These are phyloP conservation scores for Ormia ochracea DNA, from an alignment of 2,888 invertebrate genomes.

Conservation along the genomic window DNA sequence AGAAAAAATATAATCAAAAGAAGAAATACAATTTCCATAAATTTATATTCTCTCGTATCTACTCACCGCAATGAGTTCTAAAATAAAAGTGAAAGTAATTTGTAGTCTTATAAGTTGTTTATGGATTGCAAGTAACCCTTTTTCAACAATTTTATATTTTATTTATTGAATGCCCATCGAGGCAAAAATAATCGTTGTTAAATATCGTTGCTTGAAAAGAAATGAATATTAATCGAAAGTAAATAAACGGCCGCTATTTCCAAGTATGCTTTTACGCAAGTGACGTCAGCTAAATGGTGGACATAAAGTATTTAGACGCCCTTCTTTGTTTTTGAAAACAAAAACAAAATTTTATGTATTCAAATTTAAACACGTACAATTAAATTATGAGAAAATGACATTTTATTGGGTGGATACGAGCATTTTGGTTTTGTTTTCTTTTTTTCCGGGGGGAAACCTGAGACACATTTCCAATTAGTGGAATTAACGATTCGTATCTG, in stretches of 20 bases:
- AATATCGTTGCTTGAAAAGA: constrained; percentile 4
- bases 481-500: no score
- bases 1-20: not conserved
- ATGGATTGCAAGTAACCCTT: constrained; percentile 40
- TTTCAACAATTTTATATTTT: constrained; percentile 6
- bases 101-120: not conserved
- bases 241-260: constrained; percentile 30
- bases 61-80: constrained; percentile 21
- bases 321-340: constrained; percentile 15
- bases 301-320: not conserved
- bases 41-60: no score
- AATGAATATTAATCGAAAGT: constrained; percentile 56
- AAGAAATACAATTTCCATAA: not conserved
- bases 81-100: constrained; percentile 49
- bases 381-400: constrained; percentile 28
- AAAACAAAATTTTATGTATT: constrained; percentile 8
- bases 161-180: constrained; percentile 5
- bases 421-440: no score
- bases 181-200: constrained; percentile 22
- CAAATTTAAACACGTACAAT: constrained; percentile 47
- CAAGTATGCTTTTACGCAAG: constrained; percentile 5
- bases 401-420: not conserved
- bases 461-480: no score
- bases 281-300: constrained; percentile 20
- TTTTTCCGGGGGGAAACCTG: no score